A percentile compares a stretch with the other conserved stretches of the same genome.
Conservation (phyloP, 2,797 vertebrate genomes). For the Pseudomugil tenellus region DNA sequence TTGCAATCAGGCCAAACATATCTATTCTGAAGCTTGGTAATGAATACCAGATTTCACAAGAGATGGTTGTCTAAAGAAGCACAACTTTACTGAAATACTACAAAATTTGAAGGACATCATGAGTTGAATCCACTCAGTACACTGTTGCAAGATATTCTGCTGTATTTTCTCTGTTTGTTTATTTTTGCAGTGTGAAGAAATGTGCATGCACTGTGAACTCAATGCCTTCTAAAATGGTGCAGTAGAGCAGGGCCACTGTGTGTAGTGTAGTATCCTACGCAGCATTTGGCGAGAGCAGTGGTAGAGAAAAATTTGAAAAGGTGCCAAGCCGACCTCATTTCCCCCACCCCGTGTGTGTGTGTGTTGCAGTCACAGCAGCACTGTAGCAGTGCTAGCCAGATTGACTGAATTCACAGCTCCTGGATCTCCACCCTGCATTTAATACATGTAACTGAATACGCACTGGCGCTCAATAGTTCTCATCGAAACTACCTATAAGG, state of each 20-base stretch:
- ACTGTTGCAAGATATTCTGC: slow-evolving; percentile 20
- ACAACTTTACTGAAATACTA: slow-evolving; percentile 9
- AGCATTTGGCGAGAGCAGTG: slow-evolving; percentile 53
- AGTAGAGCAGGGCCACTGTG: slow-evolving; percentile 66
- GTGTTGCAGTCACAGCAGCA: slow-evolving; percentile 66
- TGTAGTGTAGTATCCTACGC: slow-evolving; percentile 69
- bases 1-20: slow-evolving; percentile 15
- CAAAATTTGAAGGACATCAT: slow-evolving; percentile 27
- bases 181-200: slow-evolving; percentile 25
- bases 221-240: slow-evolving; percentile 67
- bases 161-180: slow-evolving; percentile 19
- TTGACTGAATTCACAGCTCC: slow-evolving; percentile 67
- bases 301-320: slow-evolving; percentile 69
- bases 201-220: slow-evolving; percentile 35
- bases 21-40: neutral
- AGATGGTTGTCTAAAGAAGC: neutral
- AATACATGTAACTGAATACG: slow-evolving; percentile 77
- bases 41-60: neutral
- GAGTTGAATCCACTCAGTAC: slow-evolving; percentile 33
- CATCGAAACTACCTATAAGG: slow-evolving; percentile 30
- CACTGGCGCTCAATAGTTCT: slow-evolving; percentile 25
- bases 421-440: slow-evolving; percentile 73
- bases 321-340: slow-evolving; percentile 77
- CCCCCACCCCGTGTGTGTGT: slow-evolving; percentile 52
- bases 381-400: slow-evolving; percentile 66